Percentiles rank a stretch among this genome's conserved stretches.
These are phyloP conservation scores for Gibbula magus DNA, from an alignment of 2,888 invertebrate genomes.

Conservation along the genomic window DNA sequence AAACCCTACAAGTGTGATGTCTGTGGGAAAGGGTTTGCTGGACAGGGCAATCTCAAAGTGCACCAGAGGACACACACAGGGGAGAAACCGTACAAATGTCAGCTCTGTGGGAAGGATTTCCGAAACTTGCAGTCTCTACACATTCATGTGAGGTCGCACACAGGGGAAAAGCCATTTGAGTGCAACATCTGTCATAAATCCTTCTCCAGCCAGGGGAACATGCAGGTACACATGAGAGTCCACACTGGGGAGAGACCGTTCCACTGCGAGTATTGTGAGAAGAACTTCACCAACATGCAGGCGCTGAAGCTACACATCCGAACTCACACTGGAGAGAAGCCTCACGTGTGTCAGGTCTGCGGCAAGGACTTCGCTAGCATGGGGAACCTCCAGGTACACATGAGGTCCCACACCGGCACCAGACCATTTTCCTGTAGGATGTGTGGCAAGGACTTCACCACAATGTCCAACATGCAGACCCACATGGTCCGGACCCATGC, in stretches of 20 bases:
- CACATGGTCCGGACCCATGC: slow-evolving; percentile 95
- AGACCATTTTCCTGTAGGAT: slow-evolving; percentile 94
- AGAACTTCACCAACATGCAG: slow-evolving; percentile 28
- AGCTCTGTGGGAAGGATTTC: slow-evolving; percentile 9
- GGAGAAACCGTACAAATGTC: slow-evolving; percentile 8
- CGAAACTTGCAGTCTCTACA: background rate
- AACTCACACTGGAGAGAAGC: slow-evolving; percentile 22
- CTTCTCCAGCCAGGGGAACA: slow-evolving; percentile 27
- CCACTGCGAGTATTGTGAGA: slow-evolving; percentile 31
- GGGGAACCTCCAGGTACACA: slow-evolving; percentile 79
- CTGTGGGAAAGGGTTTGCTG: background rate
- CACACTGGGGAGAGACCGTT: slow-evolving; percentile 37
- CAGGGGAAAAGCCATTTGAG: slow-evolving; percentile 19
- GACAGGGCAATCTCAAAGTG: background rate
- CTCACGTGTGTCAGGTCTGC: slow-evolving; percentile 28
- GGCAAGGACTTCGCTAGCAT: slow-evolving; percentile 16
- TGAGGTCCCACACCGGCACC: slow-evolving; percentile 97
- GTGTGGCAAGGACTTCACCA: slow-evolving; percentile 97
- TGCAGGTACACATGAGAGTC: slow-evolving; percentile 31
- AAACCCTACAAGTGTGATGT: slow-evolving; percentile 6
- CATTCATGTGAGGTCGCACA: background rate
- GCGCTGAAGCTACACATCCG: slow-evolving; percentile 32
- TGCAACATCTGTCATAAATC: slow-evolving; percentile 33
- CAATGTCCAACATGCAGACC: slow-evolving; percentile 94
- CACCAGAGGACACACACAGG: slow-evolving; percentile 10